phyloP scores from a whole-genome alignment of 2,113 vertebrate genomes.

The Zootoca vivipara region DNA sequence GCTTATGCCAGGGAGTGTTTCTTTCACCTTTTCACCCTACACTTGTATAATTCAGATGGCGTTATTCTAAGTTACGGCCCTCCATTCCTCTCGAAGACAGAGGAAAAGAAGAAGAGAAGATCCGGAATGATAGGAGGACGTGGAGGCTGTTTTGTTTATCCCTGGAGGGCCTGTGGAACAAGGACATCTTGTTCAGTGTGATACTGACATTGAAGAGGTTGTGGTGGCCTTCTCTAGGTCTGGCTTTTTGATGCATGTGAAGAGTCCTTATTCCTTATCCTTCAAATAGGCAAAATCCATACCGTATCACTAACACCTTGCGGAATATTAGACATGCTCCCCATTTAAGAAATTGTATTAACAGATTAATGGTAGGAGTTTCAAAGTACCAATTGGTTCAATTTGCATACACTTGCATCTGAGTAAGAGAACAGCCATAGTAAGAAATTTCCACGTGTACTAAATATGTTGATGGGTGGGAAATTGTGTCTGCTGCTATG shows the following conservation, averaged over 20 bases:
- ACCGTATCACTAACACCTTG: neutral
- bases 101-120: neutral
- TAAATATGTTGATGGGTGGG: neutral
- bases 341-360: neutral
- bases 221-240: slow-evolving; percentile 30
- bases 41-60: neutral
- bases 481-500: neutral
- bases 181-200: slow-evolving; percentile 36
- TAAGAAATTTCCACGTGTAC: neutral
- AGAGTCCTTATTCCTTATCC: neutral
- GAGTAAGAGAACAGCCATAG: neutral
- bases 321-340: neutral
- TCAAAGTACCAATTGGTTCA: neutral
- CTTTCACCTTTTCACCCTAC: slow-evolving; percentile 1
- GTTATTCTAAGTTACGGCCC: neutral
- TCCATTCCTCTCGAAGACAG: neutral
- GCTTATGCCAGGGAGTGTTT: neutral
- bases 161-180: slow-evolving; percentile 49
- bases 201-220: slow-evolving; percentile 42
- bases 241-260: neutral
- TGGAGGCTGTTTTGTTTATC: slow-evolving; percentile 53
- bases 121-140: slow-evolving; percentile 8
- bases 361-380: neutral
- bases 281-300: slow-evolving; percentile 25
- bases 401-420: neutral